These are phyloP conservation scores for Lasius fuliginosus DNA, from an alignment of 2,888 invertebrate genomes.

Conservation along the genomic window DNA sequence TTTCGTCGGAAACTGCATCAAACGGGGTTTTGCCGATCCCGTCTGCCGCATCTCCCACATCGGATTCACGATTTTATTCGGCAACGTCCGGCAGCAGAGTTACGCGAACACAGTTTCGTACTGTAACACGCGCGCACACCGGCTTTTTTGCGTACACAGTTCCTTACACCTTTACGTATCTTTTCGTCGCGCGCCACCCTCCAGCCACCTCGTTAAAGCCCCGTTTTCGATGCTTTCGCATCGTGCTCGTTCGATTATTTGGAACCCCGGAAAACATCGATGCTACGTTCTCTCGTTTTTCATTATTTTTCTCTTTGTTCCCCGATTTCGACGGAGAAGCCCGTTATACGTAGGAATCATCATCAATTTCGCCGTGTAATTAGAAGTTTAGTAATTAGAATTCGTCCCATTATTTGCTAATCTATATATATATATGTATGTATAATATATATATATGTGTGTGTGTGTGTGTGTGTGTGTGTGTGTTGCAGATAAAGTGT, in stretches of 20 bases:
- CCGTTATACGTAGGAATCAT: background rate
- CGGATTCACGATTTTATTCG: constrained; percentile 34
- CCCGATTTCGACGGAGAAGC: background rate
- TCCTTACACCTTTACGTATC: constrained; percentile 33
- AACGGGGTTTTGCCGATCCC: constrained; percentile 39
- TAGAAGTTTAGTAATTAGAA: background rate
- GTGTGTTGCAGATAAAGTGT: too few relatives aligned
- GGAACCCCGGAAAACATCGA: constrained; percentile 26
- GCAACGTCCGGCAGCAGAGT: background rate
- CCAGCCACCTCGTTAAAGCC: constrained; percentile 40
- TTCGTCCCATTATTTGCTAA: background rate
- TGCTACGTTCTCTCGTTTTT: background rate
- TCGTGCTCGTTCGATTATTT: constrained; percentile 29
- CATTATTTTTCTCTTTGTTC: constrained; percentile 5
- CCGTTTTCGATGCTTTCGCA: constrained; percentile 28
- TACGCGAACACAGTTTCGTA: constrained; percentile 27
- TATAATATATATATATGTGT: too few relatives aligned
- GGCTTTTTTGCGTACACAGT: constrained; percentile 26
- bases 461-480: too few relatives aligned
- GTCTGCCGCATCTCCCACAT: background rate
- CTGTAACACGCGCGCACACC: constrained; percentile 15
- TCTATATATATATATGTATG: too few relatives aligned
- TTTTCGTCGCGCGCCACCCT: constrained; percentile 7
- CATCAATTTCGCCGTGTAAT: constrained; percentile 5
- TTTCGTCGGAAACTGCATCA: constrained; percentile 33